Conservation (phyloP, 2,797 vertebrate species). For the Acanthornis magna region DNA sequence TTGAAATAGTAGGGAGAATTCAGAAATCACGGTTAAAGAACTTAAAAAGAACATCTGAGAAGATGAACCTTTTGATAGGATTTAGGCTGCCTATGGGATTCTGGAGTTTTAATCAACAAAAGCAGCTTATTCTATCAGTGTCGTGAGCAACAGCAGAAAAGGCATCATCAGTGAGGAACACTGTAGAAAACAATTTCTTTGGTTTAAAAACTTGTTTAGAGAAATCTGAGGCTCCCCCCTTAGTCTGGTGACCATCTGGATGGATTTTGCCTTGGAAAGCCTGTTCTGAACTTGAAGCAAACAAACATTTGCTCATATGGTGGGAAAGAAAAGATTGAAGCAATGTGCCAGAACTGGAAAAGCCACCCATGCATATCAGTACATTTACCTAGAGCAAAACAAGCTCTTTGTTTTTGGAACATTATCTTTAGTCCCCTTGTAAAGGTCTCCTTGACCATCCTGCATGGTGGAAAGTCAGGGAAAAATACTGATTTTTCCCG, state of each 20-base stretch:
- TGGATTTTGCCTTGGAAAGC: constrained; percentile 51
- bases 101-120: constrained; percentile 68
- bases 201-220: constrained; percentile 37
- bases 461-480: not conserved
- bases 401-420: not conserved
- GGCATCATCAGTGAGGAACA: not conserved
- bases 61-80: constrained; percentile 72
- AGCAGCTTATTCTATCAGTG: constrained; percentile 67
- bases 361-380: not conserved
- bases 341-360: constrained; percentile 2
- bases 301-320: constrained; percentile 49
- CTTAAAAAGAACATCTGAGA: constrained; percentile 68
- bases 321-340: constrained; percentile 10
- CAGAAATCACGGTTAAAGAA: constrained; percentile 28
- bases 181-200: constrained; percentile 48
- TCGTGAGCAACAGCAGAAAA: constrained; percentile 43
- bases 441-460: not conserved
- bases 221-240: constrained; percentile 17
- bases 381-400: constrained; percentile 24
- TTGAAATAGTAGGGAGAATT: not conserved
- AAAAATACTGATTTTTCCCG: not conserved
- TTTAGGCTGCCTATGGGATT: constrained; percentile 65
- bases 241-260: constrained; percentile 62
- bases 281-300: constrained; percentile 39
- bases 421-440: not conserved